phyloP scores from a whole-genome alignment of 2,888 invertebrate genomes.

The Nymphalis polychloros region DNA sequence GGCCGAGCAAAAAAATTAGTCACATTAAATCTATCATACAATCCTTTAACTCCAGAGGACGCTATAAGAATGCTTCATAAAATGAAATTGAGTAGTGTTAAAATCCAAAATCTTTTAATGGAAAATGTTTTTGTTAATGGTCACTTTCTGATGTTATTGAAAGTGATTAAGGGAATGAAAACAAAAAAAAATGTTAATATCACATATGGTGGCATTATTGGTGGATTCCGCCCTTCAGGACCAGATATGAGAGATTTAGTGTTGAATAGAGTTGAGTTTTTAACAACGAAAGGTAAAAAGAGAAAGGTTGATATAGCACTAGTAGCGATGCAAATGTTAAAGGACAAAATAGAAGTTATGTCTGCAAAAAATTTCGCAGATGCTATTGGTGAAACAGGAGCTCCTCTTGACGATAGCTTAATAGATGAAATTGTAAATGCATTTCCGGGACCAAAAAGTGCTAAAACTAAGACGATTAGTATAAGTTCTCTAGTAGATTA shows the following conservation, averaged over 20 bases:
- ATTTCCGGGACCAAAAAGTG: conserved; percentile 50
- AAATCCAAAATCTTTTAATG: conserved; percentile 52
- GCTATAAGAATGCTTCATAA: conserved; percentile 50
- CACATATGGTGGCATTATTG: conserved; percentile 52
- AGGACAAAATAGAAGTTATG: conserved; percentile 48
- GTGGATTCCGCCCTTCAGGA: conserved; percentile 40
- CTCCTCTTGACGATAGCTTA: conserved; percentile 51
- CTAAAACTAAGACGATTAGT: conserved; percentile 54
- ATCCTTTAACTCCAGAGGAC: conserved; percentile 56
- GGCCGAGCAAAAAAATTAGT: conserved; percentile 50
- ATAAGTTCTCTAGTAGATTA: conserved; percentile 53
- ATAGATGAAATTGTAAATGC: conserved; percentile 50
- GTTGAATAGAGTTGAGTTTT: conserved; percentile 55
- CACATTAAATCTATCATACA: conserved; percentile 58
- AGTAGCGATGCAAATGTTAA: conserved; percentile 50
- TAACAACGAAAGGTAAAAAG: conserved; percentile 52
- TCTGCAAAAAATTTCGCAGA: conserved; percentile 46
- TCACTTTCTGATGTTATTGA: conserved; percentile 48
- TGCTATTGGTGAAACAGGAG: conserved; percentile 42
- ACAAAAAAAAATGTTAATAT: conserved; percentile 48
- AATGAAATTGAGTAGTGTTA: conserved; percentile 47
- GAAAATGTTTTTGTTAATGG: conserved; percentile 55
- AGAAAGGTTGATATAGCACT: conserved; percentile 54
- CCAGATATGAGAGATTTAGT: conserved; percentile 56
- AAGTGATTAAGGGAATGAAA: conserved; percentile 44